Base-by-base conservation (phyloP, 2,113 vertebrate species). In the Pao palembangensis region DNA sequence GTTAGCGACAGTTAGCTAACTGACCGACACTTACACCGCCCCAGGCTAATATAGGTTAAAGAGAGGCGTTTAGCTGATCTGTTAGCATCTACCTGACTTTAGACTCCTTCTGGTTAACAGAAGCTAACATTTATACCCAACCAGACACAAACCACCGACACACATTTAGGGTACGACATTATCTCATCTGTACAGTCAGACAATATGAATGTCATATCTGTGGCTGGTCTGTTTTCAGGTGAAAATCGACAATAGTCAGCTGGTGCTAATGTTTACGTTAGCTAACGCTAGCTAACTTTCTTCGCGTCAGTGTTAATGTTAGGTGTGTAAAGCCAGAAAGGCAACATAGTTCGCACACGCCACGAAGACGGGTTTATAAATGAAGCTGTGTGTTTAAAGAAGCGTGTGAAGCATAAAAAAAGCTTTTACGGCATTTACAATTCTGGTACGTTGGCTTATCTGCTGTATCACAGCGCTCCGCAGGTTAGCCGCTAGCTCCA, bases 401-500 rank as follows among this genome's bases (percentile, higher is more conserved):
- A 11, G 34, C 34, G 34, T 38, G 16, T 16, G 16, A 44, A 44
- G 16, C 43, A 16, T 17, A 44, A 16, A 44, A 44, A 44, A 17
- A 3, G 3, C 43, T 44, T 16, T 44, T 2, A 12, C 44, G 4
- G 44, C 44, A n/a, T 4, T 12, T 16, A 46, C 17, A 7, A 5
- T 47, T 8, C 15, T 19, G 5, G 47, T 54, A 58, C 16, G 14
- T 15, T 34, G 67, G 18, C 21, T 62, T 61, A 69, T 75, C 63
- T 76, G 71, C 75, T 65, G 72, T 67, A 64, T 78, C 69, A 75
- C 71, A 75, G 74, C 63, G 15, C 10, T 25, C 58, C 23, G 21
- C 49, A 46, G 47, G 67, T 51, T 81, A 83, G 74, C 71, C 28
- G 61, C 61, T 77, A 81, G 81, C 78, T 71, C 12, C 46, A 57